phyloP scores from a whole-genome alignment of 1,140 invertebrate genomes.

The Bilobella aurantiaca region DNA sequence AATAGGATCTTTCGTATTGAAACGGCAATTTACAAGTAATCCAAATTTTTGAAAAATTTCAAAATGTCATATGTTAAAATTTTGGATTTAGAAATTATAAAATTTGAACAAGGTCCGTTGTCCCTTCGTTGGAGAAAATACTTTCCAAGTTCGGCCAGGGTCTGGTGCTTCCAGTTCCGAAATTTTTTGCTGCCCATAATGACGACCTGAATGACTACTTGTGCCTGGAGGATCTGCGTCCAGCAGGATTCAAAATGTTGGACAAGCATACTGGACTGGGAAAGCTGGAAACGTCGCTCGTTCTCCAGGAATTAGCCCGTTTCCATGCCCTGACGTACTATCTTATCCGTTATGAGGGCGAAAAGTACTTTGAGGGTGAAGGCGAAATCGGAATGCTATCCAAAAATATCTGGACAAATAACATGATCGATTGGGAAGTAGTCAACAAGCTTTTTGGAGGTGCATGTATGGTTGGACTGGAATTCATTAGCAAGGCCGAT shows the following conservation, averaged over 20 bases:
- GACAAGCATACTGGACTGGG: constrained; percentile 21
- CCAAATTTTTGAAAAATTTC: no score
- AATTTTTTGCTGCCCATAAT: constrained; percentile 17
- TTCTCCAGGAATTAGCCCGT: constrained; percentile 19
- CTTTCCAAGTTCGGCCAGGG: background rate
- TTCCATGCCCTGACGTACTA: constrained; percentile 26
- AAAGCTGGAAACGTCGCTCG: constrained; percentile 7
- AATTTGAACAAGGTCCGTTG: background rate
- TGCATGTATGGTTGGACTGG: background rate
- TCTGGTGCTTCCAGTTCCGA: constrained; percentile 10
- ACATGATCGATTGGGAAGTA: background rate
- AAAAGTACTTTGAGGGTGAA: background rate
- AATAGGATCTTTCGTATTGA: constrained; percentile 7
- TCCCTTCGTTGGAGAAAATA: background rate
- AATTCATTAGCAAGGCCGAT: constrained; percentile 13
- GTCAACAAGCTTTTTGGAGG: background rate
- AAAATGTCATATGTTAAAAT: no score
- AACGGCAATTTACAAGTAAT: constrained; percentile 3
- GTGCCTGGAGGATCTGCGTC: constrained; percentile 25
- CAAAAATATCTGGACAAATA: background rate
- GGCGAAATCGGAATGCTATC: background rate
- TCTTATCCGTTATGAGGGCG: constrained; percentile 2
- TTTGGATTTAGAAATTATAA: no score
- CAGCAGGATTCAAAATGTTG: constrained; percentile 23
- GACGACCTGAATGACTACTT: constrained; percentile 28